Evolutionary conservation across 2,113 vertebrate species (phyloP).

Genomic region (Limanda limanda): DNA sequence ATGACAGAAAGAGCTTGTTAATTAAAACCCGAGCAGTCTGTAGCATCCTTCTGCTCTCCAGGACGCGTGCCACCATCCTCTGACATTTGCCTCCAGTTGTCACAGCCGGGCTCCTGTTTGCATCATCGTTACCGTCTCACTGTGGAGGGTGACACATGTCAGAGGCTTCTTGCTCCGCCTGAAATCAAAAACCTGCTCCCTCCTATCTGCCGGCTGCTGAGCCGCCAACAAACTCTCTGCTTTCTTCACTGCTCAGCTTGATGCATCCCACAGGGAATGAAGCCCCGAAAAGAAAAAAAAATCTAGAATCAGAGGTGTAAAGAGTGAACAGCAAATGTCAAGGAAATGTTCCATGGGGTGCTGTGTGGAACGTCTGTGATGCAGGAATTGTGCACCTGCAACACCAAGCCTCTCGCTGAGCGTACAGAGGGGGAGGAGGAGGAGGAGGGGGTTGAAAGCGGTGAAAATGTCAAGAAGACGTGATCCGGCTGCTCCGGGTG

Average conservation of each 20-base stretch:
- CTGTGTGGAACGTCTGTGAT: constrained; percentile 50
- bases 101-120: constrained; percentile 20
- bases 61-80: constrained; percentile 11
- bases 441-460: constrained; percentile 35
- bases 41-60: not conserved
- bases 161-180: constrained; percentile 36
- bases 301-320: constrained; percentile 52
- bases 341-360: constrained; percentile 39
- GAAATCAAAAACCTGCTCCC: constrained; percentile 41
- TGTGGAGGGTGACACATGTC: constrained; percentile 49
- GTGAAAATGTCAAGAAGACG: constrained; percentile 63
- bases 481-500: constrained; percentile 43
- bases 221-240: constrained; percentile 42
- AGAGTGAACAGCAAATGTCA: constrained; percentile 54
- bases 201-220: constrained; percentile 35
- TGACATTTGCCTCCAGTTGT: constrained; percentile 43
- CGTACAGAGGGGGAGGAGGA: not conserved
- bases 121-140: constrained; percentile 24
- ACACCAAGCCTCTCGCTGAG: constrained; percentile 28
- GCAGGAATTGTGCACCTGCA: constrained; percentile 49
- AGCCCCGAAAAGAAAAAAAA: constrained; percentile 25
- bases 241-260: constrained; percentile 37
- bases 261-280: constrained; percentile 49
- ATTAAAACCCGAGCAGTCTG: not conserved
- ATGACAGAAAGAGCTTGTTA: not conserved